Evolutionary conservation across 2,797 vertebrate species (phyloP).

Genomic region (Poeciliopsis paucimaculata): DNA sequence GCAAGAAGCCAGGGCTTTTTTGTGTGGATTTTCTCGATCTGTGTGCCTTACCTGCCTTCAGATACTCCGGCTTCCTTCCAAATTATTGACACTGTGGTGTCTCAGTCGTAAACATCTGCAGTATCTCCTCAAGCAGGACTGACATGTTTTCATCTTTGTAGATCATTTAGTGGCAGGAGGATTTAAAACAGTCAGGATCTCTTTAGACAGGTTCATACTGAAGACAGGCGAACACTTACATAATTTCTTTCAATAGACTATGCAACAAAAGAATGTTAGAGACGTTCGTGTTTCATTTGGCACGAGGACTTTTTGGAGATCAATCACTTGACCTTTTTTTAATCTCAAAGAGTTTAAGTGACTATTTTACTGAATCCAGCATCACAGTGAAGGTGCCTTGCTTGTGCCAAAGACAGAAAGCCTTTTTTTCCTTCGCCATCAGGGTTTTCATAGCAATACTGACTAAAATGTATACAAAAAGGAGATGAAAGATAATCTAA

Average conservation of each 20-base stretch:
- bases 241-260: neutral
- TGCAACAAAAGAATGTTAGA: neutral
- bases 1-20: neutral
- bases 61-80: neutral
- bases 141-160: neutral
- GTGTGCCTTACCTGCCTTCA: neutral
- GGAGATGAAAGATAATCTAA: too few relatives aligned
- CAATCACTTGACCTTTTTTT: neutral
- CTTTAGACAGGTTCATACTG: neutral
- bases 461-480: neutral
- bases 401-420: neutral
- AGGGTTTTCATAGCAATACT: too few relatives aligned
- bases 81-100: neutral
- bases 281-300: neutral
- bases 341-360: neutral
- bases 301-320: neutral
- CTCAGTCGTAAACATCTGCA: neutral
- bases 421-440: neutral
- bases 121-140: neutral
- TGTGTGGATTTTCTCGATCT: neutral
- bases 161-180: neutral
- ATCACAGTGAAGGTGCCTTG: neutral
- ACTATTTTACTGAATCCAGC: neutral
- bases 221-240: neutral
- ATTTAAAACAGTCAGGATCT: neutral